Evolutionary conservation across 2,113 vertebrate species (phyloP).

Genomic region (Oreochromis niloticus): DNA sequence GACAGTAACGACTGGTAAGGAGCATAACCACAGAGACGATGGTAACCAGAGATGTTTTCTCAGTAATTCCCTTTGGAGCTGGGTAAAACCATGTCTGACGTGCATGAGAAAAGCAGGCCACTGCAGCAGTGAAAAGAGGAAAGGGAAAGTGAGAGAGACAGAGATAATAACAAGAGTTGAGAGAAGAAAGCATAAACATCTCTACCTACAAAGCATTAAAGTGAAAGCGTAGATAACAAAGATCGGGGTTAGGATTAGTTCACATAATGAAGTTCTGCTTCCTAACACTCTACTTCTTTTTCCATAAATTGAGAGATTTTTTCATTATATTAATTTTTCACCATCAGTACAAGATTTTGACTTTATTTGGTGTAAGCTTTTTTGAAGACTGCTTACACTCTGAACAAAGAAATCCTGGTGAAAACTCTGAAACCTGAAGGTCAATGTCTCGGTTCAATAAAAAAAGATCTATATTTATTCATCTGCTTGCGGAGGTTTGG

Average conservation of each 20-base stretch:
- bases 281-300: neutral
- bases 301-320: neutral
- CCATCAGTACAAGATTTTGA: neutral
- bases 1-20: constrained; percentile 41
- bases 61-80: constrained; percentile 54
- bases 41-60: constrained; percentile 73
- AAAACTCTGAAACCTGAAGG: too few species aligned
- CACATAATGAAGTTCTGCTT: neutral
- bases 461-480: neutral
- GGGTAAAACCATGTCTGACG: constrained; percentile 44
- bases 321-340: neutral
- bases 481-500: neutral
- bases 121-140: constrained; percentile 36
- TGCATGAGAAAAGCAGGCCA: constrained; percentile 42
- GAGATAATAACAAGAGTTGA: constrained; percentile 12
- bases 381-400: too few species aligned
- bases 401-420: too few species aligned
- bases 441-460: neutral
- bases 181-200: neutral
- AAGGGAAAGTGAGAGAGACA: constrained; percentile 15
- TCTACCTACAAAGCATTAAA: neutral
- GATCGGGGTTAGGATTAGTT: neutral
- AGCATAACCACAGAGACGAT: constrained; percentile 53
- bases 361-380: too few species aligned
- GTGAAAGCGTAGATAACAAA: neutral